phyloP scores from a whole-genome alignment of 2,888 invertebrate species.

The Lordiphosa fenestrarum region DNA sequence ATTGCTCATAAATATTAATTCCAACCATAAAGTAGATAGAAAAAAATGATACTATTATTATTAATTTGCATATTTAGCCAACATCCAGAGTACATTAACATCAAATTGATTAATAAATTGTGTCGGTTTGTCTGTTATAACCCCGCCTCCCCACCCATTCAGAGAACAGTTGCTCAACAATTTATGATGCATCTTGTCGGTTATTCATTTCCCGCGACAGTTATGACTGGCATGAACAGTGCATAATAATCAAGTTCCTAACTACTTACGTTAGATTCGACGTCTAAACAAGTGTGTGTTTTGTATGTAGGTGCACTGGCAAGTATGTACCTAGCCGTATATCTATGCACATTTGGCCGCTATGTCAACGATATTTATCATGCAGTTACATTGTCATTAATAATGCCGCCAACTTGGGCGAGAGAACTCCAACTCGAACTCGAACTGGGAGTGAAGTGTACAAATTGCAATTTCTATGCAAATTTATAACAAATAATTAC shows the following conservation, averaged over 20 bases:
- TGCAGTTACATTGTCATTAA: constrained; percentile 70
- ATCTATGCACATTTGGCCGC: constrained; percentile 26
- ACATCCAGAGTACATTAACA: not conserved
- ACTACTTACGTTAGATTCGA: constrained; percentile 21
- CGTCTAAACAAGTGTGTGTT: constrained; percentile 17
- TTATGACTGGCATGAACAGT: constrained; percentile 26
- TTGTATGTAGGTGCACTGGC: constrained; percentile 32
- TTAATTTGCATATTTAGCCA: no score
- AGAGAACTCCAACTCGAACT: constrained; percentile 31
- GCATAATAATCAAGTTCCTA: constrained; percentile 28
- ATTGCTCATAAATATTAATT: no score
- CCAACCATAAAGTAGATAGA: no score
- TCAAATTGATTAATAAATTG: constrained; percentile 18
- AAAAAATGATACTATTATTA: no score
- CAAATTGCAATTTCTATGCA: constrained; percentile 77
- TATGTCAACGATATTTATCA: constrained; percentile 74
- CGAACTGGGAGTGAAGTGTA: constrained; percentile 56
- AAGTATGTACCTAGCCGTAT: constrained; percentile 1
- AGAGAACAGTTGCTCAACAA: constrained; percentile 20
- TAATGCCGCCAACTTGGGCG: constrained; percentile 58
- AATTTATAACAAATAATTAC: constrained; percentile 76
- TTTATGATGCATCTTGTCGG: constrained; percentile 15
- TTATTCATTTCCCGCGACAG: constrained; percentile 20
- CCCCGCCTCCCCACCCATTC: not conserved
- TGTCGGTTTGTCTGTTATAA: constrained; percentile 6